A percentile compares a stretch with the other conserved stretches of the same genome.
Evolutionary conservation across 2,113 vertebrate genomes (phyloP).

Genomic region (Bambusicola thoracicus): DNA sequence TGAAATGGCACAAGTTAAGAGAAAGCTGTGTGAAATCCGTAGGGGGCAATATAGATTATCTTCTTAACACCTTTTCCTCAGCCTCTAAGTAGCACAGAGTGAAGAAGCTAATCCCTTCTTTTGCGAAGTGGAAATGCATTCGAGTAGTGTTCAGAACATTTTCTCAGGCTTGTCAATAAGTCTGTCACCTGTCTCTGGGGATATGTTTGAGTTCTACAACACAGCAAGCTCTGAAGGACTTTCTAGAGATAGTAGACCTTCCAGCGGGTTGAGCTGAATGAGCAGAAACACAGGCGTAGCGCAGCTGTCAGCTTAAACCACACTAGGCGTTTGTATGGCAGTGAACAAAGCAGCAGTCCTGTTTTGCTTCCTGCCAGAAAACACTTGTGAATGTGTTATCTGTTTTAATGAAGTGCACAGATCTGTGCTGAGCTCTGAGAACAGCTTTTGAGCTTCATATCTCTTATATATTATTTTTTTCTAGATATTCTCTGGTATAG

Average conservation of each 20-base stretch:
- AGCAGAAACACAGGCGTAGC: background rate
- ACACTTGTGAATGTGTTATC: background rate
- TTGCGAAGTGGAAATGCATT: background rate
- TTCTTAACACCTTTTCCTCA: background rate
- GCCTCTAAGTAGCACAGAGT: background rate
- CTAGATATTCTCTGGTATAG: background rate
- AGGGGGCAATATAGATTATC: background rate
- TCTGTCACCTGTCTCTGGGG: background rate
- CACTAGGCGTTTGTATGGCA: background rate
- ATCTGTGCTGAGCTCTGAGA: background rate
- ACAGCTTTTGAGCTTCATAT: background rate
- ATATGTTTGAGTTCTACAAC: background rate
- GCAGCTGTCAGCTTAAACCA: conserved; percentile 5
- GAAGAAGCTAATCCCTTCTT: background rate
- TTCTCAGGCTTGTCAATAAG: background rate
- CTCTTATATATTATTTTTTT: background rate
- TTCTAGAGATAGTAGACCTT: conserved; percentile 19
- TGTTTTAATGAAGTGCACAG: background rate
- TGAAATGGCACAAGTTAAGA: background rate
- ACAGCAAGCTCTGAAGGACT: background rate
- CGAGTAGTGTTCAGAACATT: background rate
- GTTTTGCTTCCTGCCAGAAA: conserved; percentile 33
- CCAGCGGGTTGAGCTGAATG: background rate
- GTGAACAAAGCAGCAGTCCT: conserved; percentile 15
- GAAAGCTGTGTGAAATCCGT: background rate